phyloP scores from a whole-genome alignment of 2,888 invertebrate genomes.

The Lymantria dispar region DNA sequence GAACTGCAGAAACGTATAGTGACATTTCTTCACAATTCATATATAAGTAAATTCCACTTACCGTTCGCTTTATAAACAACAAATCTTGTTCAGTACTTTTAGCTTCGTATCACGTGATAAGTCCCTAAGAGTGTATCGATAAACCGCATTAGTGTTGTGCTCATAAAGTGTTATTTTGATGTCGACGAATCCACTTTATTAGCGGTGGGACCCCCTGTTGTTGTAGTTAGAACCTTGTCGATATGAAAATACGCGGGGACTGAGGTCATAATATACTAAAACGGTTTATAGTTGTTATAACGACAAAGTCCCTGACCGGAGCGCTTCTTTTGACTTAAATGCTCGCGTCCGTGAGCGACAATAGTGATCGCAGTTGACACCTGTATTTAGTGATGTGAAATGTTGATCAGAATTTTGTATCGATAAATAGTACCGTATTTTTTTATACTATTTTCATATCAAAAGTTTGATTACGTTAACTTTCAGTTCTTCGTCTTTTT shows the following conservation, averaged over 20 bases:
- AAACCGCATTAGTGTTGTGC: conserved; percentile 66
- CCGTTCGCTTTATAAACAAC: conserved; percentile 30
- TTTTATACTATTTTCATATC: too few relatives aligned
- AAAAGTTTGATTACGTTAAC: too few relatives aligned
- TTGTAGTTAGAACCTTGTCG: conserved; percentile 63
- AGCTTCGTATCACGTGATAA: conserved; percentile 45
- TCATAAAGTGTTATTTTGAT: conserved; percentile 77
- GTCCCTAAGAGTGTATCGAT: conserved; percentile 54
- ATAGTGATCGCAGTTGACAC: conserved; percentile 74
- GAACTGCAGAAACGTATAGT: too few relatives aligned
- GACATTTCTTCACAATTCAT: neutral
- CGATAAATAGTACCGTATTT: neutral
- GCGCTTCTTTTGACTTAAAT: conserved; percentile 76
- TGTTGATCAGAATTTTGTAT: conserved; percentile 13
- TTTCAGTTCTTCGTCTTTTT: too few relatives aligned
- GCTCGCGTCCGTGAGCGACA: conserved; percentile 68
- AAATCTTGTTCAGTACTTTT: conserved; percentile 40
- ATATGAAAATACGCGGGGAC: conserved; percentile 39
- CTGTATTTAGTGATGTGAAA: conserved; percentile 56
- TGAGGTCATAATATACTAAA: conserved; percentile 45
- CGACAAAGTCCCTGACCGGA: conserved; percentile 64
- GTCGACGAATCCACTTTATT: conserved; percentile 80
- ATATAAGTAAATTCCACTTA: neutral
- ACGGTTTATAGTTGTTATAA: conserved; percentile 53
- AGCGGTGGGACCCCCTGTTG: conserved; percentile 70